phyloP scores from a whole-genome alignment of 2,888 invertebrate species.

The Hirudinaria manillensis region DNA sequence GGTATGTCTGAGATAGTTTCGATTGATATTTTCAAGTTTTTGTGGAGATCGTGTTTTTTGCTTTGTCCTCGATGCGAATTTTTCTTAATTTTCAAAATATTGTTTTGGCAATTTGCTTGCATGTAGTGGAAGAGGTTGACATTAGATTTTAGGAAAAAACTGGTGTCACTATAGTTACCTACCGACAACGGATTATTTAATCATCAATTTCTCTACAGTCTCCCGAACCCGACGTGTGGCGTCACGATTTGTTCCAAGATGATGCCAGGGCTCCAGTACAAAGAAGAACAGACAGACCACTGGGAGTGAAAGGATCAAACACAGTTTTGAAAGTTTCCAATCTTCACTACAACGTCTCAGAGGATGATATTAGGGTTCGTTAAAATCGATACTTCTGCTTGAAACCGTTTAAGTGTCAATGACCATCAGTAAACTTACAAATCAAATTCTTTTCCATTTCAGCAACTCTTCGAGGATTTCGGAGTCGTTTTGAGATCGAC shows the following conservation, averaged over 20 bases:
- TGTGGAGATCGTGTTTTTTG: too few species aligned
- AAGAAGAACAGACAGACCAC: background rate
- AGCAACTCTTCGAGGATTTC: conserved; percentile 27
- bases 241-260: background rate
- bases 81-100: too few species aligned
- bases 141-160: too few species aligned
- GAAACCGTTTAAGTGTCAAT: background rate
- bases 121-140: too few species aligned
- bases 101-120: too few species aligned
- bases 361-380: conserved; percentile 24
- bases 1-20: too few species aligned
- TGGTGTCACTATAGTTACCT: too few species aligned
- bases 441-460: background rate
- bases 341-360: conserved; percentile 22
- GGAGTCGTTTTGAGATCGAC: conserved; percentile 11
- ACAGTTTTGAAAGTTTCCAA: conserved; percentile 18
- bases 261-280: background rate
- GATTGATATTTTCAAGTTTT: too few species aligned
- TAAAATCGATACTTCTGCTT: background rate
- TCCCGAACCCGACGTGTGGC: conserved; percentile 7
- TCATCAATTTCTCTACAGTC: background rate
- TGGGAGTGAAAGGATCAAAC: background rate
- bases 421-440: background rate
- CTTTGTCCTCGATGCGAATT: too few species aligned
- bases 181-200: background rate